A percentile compares a stretch with the other conserved stretches of the same genome.
Conservation (phyloP, 2,797 vertebrate species). For the Eupleurogrammus muticus region DNA sequence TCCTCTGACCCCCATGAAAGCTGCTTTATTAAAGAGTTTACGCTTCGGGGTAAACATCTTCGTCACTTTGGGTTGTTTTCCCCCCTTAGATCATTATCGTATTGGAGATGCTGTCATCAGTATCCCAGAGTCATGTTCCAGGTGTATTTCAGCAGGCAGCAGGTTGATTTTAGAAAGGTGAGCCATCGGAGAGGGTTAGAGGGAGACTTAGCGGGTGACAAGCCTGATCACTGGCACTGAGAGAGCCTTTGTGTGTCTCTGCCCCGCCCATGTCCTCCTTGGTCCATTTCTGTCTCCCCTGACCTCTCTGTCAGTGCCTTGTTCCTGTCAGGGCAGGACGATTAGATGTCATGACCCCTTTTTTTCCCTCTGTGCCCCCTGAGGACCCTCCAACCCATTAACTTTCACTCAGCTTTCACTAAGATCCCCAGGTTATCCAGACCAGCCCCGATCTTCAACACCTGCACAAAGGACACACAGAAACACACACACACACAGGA, state of each 20-base stretch:
- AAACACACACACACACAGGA: constrained; percentile 30
- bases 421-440: constrained; percentile 55
- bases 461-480: constrained; percentile 64
- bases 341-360: constrained; percentile 80
- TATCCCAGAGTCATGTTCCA: constrained; percentile 56
- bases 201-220: constrained; percentile 56
- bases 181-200: constrained; percentile 39
- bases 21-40: constrained; percentile 34
- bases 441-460: constrained; percentile 67
- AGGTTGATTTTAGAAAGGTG: constrained; percentile 15
- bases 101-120: constrained; percentile 40
- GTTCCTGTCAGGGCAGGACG: constrained; percentile 66
- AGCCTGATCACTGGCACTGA: constrained; percentile 64
- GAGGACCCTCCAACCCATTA: constrained; percentile 73
- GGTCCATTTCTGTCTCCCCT: constrained; percentile 54
- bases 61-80: constrained; percentile 14
- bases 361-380: constrained; percentile 53
- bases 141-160: constrained; percentile 30
- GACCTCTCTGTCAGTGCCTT: constrained; percentile 73
- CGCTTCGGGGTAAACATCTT: constrained; percentile 21
- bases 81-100: constrained; percentile 23
- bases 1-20: constrained; percentile 17
- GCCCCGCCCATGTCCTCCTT: constrained; percentile 64
- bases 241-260: constrained; percentile 68
- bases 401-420: constrained; percentile 79